phyloP scores from a whole-genome alignment of 2,113 vertebrate species.

The Alces alces region DNA sequence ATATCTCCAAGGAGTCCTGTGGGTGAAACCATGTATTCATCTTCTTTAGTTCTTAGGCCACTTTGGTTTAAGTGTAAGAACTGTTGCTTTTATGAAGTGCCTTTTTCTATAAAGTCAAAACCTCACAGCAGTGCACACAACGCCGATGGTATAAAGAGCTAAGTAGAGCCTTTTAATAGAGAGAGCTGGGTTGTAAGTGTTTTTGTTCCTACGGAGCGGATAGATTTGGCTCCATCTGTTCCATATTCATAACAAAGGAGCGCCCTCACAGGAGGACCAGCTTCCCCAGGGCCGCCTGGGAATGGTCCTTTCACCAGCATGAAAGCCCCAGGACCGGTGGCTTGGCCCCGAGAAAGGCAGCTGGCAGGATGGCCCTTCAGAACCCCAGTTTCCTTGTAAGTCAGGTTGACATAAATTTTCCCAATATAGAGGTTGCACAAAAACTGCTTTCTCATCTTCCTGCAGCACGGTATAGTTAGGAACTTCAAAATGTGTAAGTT shows the following conservation, averaged over 20 bases:
- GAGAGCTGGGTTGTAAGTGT: conserved; percentile 83
- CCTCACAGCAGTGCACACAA: conserved; percentile 87
- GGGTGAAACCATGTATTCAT: conserved; percentile 78
- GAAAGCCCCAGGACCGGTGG: conserved; percentile 80
- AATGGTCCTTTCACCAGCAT: conserved; percentile 85
- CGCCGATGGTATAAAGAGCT: conserved; percentile 83
- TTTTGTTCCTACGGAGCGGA: conserved; percentile 87
- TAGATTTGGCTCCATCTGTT: conserved; percentile 89
- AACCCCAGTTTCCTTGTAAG: conserved; percentile 64
- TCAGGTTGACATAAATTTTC: conserved; percentile 61
- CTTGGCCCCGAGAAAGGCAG: conserved; percentile 73
- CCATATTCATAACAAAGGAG: conserved; percentile 92
- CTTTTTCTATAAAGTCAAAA: conserved; percentile 85
- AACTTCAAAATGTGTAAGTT: conserved; percentile 38
- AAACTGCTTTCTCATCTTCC: not conserved
- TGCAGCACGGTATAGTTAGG: not conserved
- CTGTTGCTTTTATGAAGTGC: conserved; percentile 82
- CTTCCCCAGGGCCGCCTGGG: conserved; percentile 80
- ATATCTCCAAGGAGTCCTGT: conserved; percentile 78
- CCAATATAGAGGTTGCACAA: conserved; percentile 22
- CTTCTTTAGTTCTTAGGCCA: conserved; percentile 80
- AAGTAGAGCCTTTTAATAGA: conserved; percentile 86
- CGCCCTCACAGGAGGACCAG: conserved; percentile 81
- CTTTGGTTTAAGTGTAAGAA: conserved; percentile 83
- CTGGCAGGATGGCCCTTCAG: conserved; percentile 61